Evolutionary conservation across 2,888 invertebrate genomes (phyloP).

Genomic region (Acrocera orbiculus): DNA sequence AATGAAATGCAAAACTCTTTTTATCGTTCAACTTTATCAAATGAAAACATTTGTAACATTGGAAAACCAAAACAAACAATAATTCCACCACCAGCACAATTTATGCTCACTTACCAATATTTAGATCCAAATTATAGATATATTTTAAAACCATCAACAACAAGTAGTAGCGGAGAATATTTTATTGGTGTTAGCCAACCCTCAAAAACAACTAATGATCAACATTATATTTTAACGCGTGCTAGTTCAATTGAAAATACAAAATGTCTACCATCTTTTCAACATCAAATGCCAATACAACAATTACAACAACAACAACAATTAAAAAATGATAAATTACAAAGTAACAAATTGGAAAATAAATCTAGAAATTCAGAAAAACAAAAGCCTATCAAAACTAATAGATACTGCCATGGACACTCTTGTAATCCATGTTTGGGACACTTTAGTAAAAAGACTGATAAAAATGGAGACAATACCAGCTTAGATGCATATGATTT

Average conservation of each 20-base stretch:
- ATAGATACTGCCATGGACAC: conserved; percentile 33
- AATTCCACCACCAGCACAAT: conserved; percentile 33
- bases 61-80: conserved; percentile 26
- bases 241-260: conserved; percentile 30
- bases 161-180: conserved; percentile 49
- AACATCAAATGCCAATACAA: conserved; percentile 20
- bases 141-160: conserved; percentile 45
- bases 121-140: conserved; percentile 55
- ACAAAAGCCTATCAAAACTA: conserved; percentile 20
- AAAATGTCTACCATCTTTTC: conserved; percentile 30
- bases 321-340: no score
- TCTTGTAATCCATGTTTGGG: conserved; percentile 57
- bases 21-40: conserved; percentile 62
- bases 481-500: conserved; percentile 74
- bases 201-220: conserved; percentile 41
- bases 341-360: no score
- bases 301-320: conserved; percentile 13
- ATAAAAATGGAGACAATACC: conserved; percentile 48
- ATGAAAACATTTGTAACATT: conserved; percentile 49
- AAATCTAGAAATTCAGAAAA: conserved; percentile 1
- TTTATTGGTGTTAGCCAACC: conserved; percentile 53
- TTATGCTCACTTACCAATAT: conserved; percentile 46
- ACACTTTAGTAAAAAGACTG: conserved; percentile 30
- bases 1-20: conserved; percentile 32
- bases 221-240: conserved; percentile 50